These are phyloP conservation scores for Acronicta leporina DNA, from an alignment of 2,888 invertebrate genomes.

Conservation along the genomic window DNA sequence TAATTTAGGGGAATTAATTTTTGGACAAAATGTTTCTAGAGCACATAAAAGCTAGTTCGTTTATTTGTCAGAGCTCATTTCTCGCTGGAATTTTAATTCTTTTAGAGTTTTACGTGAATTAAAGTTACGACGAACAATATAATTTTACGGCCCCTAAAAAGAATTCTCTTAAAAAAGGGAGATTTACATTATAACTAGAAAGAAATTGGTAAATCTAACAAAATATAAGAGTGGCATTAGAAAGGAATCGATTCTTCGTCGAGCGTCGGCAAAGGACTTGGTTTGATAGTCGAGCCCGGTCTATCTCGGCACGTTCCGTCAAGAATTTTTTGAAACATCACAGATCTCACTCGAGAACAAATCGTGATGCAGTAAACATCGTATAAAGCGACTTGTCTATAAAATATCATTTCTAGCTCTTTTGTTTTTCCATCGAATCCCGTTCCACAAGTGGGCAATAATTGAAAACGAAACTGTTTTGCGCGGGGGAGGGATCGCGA, in stretches of 20 bases:
- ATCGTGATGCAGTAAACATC: slow-evolving; percentile 87
- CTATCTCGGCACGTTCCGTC: slow-evolving; percentile 85
- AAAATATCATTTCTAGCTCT: slow-evolving; percentile 87
- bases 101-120: slow-evolving; percentile 77
- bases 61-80: slow-evolving; percentile 80
- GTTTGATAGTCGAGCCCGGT: slow-evolving; percentile 66
- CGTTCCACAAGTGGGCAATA: slow-evolving; percentile 89
- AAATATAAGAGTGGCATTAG: slow-evolving; percentile 66
- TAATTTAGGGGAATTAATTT: slow-evolving; percentile 43
- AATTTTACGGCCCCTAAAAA: slow-evolving; percentile 77
- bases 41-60: slow-evolving; percentile 79
- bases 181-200: slow-evolving; percentile 62
- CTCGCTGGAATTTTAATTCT: slow-evolving; percentile 82
- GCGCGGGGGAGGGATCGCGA: slow-evolving; percentile 83
- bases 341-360: slow-evolving; percentile 84
- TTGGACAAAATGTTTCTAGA: slow-evolving; percentile 38
- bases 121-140: slow-evolving; percentile 79
- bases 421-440: slow-evolving; percentile 86
- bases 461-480: slow-evolving; percentile 88
- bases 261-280: slow-evolving; percentile 65
- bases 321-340: slow-evolving; percentile 87
- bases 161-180: slow-evolving; percentile 68
- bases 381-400: slow-evolving; percentile 85
- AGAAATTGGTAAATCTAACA: slow-evolving; percentile 58
- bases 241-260: slow-evolving; percentile 70